A percentile compares a stretch with the other conserved stretches of the same genome.
These are phyloP conservation scores for Halictus quadricinctus DNA, from an alignment of 2,888 invertebrate species.

Conservation along the genomic window DNA sequence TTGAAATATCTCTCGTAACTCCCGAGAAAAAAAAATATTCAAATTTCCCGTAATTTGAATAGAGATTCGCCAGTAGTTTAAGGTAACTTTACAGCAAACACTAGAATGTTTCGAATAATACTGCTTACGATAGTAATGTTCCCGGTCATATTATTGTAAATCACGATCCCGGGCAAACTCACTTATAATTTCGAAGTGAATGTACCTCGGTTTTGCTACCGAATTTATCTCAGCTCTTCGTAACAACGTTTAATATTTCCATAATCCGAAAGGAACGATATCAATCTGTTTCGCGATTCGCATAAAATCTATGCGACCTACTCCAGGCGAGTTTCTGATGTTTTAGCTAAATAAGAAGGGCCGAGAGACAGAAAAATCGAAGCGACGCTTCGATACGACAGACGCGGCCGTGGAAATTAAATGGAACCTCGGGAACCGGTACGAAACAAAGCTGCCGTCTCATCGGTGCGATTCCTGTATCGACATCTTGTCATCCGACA, in stretches of 20 bases:
- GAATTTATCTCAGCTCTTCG: background rate
- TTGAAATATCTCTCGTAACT: background rate
- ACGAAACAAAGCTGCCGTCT: constrained; percentile 13
- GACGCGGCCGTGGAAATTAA: constrained; percentile 33
- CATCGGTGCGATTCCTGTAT: constrained; percentile 1
- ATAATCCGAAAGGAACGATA: background rate
- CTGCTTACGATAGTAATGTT: background rate
- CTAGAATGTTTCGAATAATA: background rate
- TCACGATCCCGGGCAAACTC: background rate
- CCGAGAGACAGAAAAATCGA: background rate
- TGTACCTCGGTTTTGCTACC: background rate
- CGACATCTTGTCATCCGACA: constrained; percentile 14
- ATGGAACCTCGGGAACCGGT: constrained; percentile 26
- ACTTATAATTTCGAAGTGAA: background rate
- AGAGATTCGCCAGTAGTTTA: background rate
- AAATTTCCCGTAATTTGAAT: background rate
- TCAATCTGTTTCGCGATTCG: background rate
- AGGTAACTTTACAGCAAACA: background rate
- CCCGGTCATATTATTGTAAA: background rate
- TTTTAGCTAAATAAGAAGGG: background rate
- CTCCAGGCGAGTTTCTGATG: background rate
- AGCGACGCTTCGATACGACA: constrained; percentile 28
- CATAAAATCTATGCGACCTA: background rate
- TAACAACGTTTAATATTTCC: background rate
- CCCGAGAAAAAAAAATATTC: background rate